phyloP scores from a whole-genome alignment of 23 tunicate species.

The Clavelina lepadiformis region DNA sequence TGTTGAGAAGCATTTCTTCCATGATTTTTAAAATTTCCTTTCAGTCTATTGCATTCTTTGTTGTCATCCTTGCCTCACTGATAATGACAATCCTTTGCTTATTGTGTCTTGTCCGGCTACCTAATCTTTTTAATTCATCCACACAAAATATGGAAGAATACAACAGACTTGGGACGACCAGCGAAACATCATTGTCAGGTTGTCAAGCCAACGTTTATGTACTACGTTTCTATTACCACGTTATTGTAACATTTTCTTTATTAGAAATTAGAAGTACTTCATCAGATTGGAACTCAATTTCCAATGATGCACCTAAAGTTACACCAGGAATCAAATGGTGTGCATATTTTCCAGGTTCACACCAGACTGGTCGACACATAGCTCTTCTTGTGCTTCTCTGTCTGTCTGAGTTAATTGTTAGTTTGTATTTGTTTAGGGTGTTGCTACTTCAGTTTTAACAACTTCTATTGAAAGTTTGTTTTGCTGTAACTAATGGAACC shows the following conservation, averaged over 20 bases:
- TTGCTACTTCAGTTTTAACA: neutral
- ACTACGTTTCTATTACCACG: too few species aligned
- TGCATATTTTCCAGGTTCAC: conserved; percentile 5
- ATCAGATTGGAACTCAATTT: neutral
- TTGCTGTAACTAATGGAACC: too few species aligned
- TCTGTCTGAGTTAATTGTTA: conserved; percentile 55
- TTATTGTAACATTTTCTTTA: too few species aligned
- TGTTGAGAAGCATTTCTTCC: neutral
- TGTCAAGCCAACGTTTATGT: too few species aligned
- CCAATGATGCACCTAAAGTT: neutral
- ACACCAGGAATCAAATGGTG: too few species aligned
- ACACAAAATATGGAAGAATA: neutral
- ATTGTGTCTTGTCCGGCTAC: conserved; percentile 27
- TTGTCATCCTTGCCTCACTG: conserved; percentile 8
- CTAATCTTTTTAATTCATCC: conserved; percentile 14
- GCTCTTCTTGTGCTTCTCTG: conserved; percentile 41
- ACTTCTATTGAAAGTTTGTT: too few species aligned
- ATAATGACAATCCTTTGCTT: conserved; percentile 6
- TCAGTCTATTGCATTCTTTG: conserved; percentile 1
- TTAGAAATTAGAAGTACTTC: neutral
- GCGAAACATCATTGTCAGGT: too few species aligned
- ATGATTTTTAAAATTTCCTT: neutral
- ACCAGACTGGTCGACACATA: conserved; percentile 49
- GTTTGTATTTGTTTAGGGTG: conserved; percentile 1
- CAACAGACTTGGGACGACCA: too few species aligned